Base-by-base conservation (phyloP, 2,888 invertebrate species). In the Drosophila mettleri region DNA sequence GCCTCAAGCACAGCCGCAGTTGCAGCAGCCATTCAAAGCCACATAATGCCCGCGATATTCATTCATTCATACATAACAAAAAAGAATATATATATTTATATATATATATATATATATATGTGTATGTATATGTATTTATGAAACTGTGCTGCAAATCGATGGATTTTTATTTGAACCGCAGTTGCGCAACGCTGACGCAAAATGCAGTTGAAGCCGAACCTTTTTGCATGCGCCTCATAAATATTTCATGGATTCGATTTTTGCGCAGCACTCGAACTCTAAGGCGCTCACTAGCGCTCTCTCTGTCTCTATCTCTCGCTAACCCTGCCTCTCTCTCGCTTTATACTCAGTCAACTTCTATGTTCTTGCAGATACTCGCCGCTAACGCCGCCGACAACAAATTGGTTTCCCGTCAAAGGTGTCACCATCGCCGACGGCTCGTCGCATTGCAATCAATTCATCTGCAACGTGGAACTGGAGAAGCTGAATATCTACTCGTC, bases 381-480 rank as follows among this genome's bases (percentile, higher is more conserved):
- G 46, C 87, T 92, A 73, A 92, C 90, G 38, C 90, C 90, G 63
- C 92, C 92, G 70, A 91, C 90, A 74, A 90, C 91, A 75, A 90
- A 92, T 88, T 91, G 91, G 88, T 92, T 92, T 77, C 90, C 90
- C 64, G 92, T 92, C 63, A 87, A 88, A 81, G 92, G 92, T 78
- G 91, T 92, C 78, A 90, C 90, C 73, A 91, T 92, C 64, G 89
- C 91, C 70, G 90, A 90, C 54, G 90, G 91, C 69, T 91, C 92
- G 69, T 90, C 90, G 76, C 90, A 91, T 78, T 92, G 92, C 87
- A 92, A 92, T 88, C 90, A 92, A 88, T 91, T 91, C 83, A 91
- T 91, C 70, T 92, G 92, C 77, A 92, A 91, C 73, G 91, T 92
- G 60, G 92, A 92, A 74, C 80, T 92, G 73, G 91, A 92, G 77